These are phyloP conservation scores for Butastur rufipennis DNA, from an alignment of 2,113 vertebrate species.

Conservation along the genomic window DNA sequence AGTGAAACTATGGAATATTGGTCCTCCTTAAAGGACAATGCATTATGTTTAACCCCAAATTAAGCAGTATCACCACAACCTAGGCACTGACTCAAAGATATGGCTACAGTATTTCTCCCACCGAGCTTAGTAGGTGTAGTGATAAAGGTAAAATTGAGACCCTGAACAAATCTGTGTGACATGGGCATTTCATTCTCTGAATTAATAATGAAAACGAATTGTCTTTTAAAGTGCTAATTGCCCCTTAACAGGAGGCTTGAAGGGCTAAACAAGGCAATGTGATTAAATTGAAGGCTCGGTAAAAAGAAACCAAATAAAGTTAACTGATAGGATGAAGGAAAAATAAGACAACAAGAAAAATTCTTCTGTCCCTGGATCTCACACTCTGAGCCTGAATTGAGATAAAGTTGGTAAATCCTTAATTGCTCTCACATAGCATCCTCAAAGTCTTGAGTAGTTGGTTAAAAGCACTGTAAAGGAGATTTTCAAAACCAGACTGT, in stretches of 20 bases:
- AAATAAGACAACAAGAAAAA: background rate
- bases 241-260: background rate
- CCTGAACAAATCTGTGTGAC: background rate
- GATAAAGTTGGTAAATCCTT: background rate
- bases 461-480: background rate
- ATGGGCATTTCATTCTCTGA: background rate
- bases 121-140: background rate
- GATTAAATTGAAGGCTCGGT: background rate
- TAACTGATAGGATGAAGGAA: background rate
- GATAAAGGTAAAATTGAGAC: background rate
- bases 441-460: background rate
- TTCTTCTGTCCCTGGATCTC: background rate
- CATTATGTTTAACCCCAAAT: too few species aligned
- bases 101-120: background rate
- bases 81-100: too few species aligned
- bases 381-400: background rate
- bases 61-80: too few species aligned
- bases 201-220: background rate
- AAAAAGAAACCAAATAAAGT: background rate
- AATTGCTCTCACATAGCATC: background rate
- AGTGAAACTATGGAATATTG: too few species aligned
- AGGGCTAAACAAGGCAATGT: background rate
- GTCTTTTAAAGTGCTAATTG: background rate
- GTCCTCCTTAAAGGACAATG: too few species aligned
- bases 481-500: background rate